A percentile compares a stretch with the other conserved stretches of the same genome.
phyloP scores from a whole-genome alignment of 2,888 invertebrate species.

The Chesias legatella region DNA sequence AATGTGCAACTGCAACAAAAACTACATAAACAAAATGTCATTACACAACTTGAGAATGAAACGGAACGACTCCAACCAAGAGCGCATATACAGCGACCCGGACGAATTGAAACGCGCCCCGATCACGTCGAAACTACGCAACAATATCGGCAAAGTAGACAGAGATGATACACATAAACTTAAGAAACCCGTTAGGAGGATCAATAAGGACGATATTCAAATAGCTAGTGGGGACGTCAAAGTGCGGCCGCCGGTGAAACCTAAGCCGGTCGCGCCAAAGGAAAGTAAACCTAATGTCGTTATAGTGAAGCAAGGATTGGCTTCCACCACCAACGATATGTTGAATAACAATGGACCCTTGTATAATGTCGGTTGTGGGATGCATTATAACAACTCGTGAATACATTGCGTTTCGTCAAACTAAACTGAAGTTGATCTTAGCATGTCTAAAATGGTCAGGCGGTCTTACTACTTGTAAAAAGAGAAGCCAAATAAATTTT shows the following conservation, averaged over 20 bases:
- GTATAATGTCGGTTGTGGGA: slow-evolving; percentile 31
- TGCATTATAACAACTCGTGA: neutral
- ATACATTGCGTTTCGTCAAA: too few relatives aligned
- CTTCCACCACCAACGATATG: slow-evolving; percentile 79
- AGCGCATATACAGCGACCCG: slow-evolving; percentile 19
- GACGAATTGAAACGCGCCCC: neutral
- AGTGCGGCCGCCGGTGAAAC: slow-evolving; percentile 8
- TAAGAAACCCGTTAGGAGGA: slow-evolving; percentile 49
- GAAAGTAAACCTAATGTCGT: slow-evolving; percentile 58
- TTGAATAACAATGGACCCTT: slow-evolving; percentile 30
- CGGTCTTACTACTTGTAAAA: too few relatives aligned
- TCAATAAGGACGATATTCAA: slow-evolving; percentile 62
- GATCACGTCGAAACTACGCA: too few relatives aligned
- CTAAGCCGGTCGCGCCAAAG: slow-evolving; percentile 12
- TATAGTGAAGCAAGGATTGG: slow-evolving; percentile 81
- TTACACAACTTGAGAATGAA: slow-evolving; percentile 31
- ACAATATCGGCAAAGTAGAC: neutral
- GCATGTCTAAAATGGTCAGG: too few relatives aligned
- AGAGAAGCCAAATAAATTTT: too few relatives aligned
- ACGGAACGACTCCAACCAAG: slow-evolving; percentile 23
- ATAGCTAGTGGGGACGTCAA: slow-evolving; percentile 38
- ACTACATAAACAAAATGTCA: slow-evolving; percentile 22
- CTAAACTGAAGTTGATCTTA: too few relatives aligned
- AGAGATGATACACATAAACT: slow-evolving; percentile 10
- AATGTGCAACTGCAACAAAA: slow-evolving; percentile 27